Percentiles rank a stretch among this genome's conserved stretches.
These are phyloP conservation scores for Anarhynchus alexandrinus DNA, from an alignment of 2,113 vertebrate species.

Conservation along the genomic window DNA sequence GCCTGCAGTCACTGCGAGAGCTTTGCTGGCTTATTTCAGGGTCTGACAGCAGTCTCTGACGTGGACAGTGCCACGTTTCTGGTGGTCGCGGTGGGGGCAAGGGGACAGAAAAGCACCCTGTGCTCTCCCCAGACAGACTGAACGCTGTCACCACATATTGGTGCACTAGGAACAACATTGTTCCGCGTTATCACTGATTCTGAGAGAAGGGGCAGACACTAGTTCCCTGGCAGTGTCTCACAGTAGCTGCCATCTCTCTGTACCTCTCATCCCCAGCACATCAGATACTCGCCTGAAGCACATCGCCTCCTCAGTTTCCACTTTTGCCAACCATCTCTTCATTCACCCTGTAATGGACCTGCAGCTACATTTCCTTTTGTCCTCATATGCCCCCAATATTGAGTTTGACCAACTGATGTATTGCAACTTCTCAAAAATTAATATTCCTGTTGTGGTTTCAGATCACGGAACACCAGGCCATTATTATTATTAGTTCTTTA, in stretches of 20 bases:
- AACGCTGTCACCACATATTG: background rate
- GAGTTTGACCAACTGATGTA: background rate
- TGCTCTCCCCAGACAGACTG: background rate
- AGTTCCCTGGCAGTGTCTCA: background rate
- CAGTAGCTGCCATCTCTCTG: background rate
- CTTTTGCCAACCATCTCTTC: background rate
- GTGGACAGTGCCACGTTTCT: rapidly evolving
- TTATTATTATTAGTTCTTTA: background rate
- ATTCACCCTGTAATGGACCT: background rate
- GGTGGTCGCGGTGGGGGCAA: background rate
- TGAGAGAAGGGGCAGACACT: background rate
- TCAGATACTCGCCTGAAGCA: background rate
- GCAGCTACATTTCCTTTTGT: background rate
- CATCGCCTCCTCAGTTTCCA: rapidly evolving
- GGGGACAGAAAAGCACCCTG: background rate
- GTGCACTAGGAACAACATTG: background rate
- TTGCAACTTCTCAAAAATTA: background rate
- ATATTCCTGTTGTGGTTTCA: background rate
- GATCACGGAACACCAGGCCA: background rate
- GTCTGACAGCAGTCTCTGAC: background rate
- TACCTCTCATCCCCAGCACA: background rate
- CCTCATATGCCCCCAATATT: background rate
- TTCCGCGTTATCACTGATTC: rapidly evolving
- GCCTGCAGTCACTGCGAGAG: background rate
- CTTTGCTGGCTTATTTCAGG: background rate